phyloP scores from a whole-genome alignment of 2,888 invertebrate genomes.

The Apotomis capreana region DNA sequence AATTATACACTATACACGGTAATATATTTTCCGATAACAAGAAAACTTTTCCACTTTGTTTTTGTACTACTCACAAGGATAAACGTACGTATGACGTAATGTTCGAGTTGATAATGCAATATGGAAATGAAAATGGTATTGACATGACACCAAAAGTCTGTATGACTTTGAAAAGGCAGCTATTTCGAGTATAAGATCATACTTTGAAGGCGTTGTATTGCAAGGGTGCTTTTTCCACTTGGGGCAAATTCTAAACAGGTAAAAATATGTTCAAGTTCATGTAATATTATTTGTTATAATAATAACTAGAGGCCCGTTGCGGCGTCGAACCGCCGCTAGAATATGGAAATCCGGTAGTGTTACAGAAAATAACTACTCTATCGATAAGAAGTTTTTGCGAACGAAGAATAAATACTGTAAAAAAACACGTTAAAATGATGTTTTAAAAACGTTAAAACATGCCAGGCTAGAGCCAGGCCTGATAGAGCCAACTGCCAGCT shows the following conservation, averaged over 20 bases:
- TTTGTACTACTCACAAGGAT: slow-evolving; percentile 38
- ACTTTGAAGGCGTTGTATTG: slow-evolving; percentile 35
- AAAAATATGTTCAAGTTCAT: neutral
- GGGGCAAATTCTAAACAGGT: slow-evolving; percentile 37
- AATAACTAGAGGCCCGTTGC: too few species aligned
- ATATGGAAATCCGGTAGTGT: too few species aligned
- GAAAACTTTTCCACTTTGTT: slow-evolving; percentile 39
- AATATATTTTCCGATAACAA: slow-evolving; percentile 32
- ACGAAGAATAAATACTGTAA: too few species aligned
- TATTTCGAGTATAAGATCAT: slow-evolving; percentile 31
- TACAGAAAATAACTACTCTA: too few species aligned
- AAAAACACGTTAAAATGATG: too few species aligned
- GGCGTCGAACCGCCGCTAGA: too few species aligned
- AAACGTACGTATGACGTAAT: slow-evolving; percentile 31
- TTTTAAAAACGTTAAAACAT: too few species aligned
- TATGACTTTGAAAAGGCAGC: slow-evolving; percentile 39
- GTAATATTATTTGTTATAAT: too few species aligned
- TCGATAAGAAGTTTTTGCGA: too few species aligned
- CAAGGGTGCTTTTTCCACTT: slow-evolving; percentile 40
- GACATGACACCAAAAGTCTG: slow-evolving; percentile 36
- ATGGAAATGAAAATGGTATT: slow-evolving; percentile 33
- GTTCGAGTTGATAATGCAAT: slow-evolving; percentile 39
- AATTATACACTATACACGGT: slow-evolving; percentile 41
- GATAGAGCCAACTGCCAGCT: too few species aligned
- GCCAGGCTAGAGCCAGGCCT: too few species aligned